These are phyloP conservation scores for Nebria brevicollis DNA, from an alignment of 2,888 invertebrate genomes.

Conservation along the genomic window DNA sequence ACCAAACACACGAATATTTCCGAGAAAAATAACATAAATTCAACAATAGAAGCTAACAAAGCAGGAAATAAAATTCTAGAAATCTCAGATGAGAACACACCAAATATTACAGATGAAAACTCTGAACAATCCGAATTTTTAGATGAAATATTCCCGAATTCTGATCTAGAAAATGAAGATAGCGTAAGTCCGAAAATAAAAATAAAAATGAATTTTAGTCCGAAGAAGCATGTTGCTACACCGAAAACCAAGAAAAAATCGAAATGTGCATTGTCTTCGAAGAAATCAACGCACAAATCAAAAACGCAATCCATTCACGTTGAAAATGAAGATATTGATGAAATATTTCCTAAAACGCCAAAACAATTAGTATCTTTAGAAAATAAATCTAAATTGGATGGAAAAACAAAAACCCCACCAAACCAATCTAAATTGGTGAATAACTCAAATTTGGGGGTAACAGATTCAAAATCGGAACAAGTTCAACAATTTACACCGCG, in stretches of 20 bases:
- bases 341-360: slow-evolving; percentile 51
- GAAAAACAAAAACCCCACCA: neutral
- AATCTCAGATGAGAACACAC: neutral
- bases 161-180: slow-evolving; percentile 15
- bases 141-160: slow-evolving; percentile 41
- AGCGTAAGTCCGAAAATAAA: slow-evolving; percentile 32
- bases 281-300: neutral
- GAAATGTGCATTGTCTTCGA: slow-evolving; percentile 30
- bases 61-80: neutral
- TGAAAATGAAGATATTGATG: slow-evolving; percentile 28
- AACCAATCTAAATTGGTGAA: slow-evolving; percentile 26
- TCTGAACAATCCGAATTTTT: neutral
- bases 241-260: slow-evolving; percentile 40
- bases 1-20: neutral
- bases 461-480: slow-evolving; percentile 6
- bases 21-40: neutral
- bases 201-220: slow-evolving; percentile 21
- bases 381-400: slow-evolving; percentile 52
- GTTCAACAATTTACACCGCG: slow-evolving; percentile 16
- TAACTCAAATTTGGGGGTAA: slow-evolving; percentile 3
- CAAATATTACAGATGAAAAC: neutral
- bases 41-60: neutral
- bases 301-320: slow-evolving; percentile 20
- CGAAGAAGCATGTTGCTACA: neutral
- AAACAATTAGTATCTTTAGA: slow-evolving; percentile 51